Evolutionary conservation across 1,140 invertebrate genomes (phyloP), one percentile per base, ranked within the genome.

Genomic region (Papilio aristodemus): DNA sequence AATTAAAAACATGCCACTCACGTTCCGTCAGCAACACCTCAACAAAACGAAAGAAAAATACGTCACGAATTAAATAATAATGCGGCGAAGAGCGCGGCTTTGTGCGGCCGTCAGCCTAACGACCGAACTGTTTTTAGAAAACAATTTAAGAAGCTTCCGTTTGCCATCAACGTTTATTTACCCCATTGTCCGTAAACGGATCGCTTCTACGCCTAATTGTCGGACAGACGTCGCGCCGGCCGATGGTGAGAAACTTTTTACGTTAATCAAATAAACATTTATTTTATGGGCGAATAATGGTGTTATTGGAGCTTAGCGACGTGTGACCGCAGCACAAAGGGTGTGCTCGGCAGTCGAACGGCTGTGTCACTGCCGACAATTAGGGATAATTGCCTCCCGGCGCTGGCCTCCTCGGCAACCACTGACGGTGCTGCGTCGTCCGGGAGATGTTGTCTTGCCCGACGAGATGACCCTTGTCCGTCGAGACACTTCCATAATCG

Each of bases 261-360:
- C 74, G 69, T 78, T 80, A 73, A 83, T 83, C 76, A 84, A 83
- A 86, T 86, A 86, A 86, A 86, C 81, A 86, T 86, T 78, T 80
- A 78, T 81, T 78, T 76, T 50, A 67, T 73, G 63, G 71, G 72
- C 73, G 72, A 75, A 76, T 69, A 79, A 81, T 78, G 78, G 71
- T 59, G 72, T 69, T 50, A 59, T 41, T 67, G 71, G 71, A 71
- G 38, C 57, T 39, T 41, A 39, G 19, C 58, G 62, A 69, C 75
- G 73, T 71, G 75, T 77, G 73, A 77, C 74, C 38, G 57, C 46
- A 19, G 10, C 17, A 8, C 14, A 17, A 19, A 10, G 25, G 11
- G 22, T 50, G 43, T 1, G 17, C 3, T 19, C 59, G 59, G 36
- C 9, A 25, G 22, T 9, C 27, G 13, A 62, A 62, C 59, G n/a